Percentiles rank a stretch among this genome's conserved stretches.
Evolutionary conservation across 2,888 invertebrate genomes (phyloP).

Genomic region (Tetranychus truncatus): DNA sequence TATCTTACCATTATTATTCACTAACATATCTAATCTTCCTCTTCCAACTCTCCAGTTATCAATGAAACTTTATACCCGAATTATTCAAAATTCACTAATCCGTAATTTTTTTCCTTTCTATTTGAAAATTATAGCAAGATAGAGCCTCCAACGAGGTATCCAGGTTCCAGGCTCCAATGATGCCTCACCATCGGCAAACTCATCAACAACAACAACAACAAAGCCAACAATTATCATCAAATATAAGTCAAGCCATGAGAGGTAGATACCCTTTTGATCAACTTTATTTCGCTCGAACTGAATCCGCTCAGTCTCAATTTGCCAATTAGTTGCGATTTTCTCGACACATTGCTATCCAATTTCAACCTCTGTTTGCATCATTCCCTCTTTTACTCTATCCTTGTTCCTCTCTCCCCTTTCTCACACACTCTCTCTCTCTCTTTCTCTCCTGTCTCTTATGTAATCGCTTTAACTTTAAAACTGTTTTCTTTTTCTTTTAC

Average conservation of each 20-base stretch:
- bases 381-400: neutral
- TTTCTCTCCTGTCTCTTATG: neutral
- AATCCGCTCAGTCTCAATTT: too few species aligned
- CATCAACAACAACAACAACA: neutral
- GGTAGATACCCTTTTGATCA: neutral
- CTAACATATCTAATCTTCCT: neutral
- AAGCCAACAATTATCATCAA: neutral
- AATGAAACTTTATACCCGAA: too few species aligned
- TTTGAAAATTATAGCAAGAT: neutral
- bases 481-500: neutral
- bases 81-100: too few species aligned
- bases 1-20: constrained; percentile 5
- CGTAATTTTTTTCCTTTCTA: too few species aligned
- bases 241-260: neutral
- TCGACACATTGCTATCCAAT: neutral
- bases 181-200: neutral
- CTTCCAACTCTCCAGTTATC: neutral
- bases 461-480: constrained; percentile 2
- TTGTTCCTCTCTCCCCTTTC: neutral
- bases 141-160: neutral
- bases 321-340: too few species aligned
- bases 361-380: neutral
- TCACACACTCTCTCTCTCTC: neutral
- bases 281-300: too few species aligned
- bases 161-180: neutral